Evolutionary conservation across 2,888 invertebrate genomes (phyloP), one percentile per base, ranked within the genome.

Genomic region (Drosophila infuscata): DNA sequence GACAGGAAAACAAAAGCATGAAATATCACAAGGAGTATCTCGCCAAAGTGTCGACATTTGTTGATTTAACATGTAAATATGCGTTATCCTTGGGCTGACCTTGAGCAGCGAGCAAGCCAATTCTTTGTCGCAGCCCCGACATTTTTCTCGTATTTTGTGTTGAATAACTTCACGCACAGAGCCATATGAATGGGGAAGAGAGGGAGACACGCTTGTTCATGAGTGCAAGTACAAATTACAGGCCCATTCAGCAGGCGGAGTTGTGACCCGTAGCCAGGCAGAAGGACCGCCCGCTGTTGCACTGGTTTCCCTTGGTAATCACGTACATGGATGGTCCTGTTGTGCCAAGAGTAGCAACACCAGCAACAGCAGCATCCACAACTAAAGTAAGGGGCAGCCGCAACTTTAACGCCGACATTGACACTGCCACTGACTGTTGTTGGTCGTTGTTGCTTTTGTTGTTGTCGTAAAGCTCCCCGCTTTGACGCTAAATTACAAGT

Each of bases 21-120:
- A 88, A 81, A 86, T 82, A 88, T 83, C 68, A 64, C 71, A 67
- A 56, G 65, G 66, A 70, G 72, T 74, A 60, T 68, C 74, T 60
- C 69, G 64, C 70, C 73, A 81, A 81, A 76, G 74, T 75, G 85
- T 74, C 74, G 79, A 68, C 76, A 81, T 67, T 72, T 58, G 25
- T 52, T 70, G 29, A 46, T 64, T 68, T 70, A 79, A 61, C 80
- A 87, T 86, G 87, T 84, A 88, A 84, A 86, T 88, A 80, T 81
- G 82, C 81, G 80, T 82, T 83, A 86, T 89, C 91, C 91, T 91
- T 91, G 88, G 70, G 75, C 65, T 90, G 91, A 91, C 91, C 91
- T 91, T 91, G 90, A 69, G 68, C 69, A 61, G 66, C 68, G 71
- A 68, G 70, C 74, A 35, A 38, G 38, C 63, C 52, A 66, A 49